Base-by-base conservation (phyloP, 2,797 vertebrate species). In the Carcharodon carcharias region DNA sequence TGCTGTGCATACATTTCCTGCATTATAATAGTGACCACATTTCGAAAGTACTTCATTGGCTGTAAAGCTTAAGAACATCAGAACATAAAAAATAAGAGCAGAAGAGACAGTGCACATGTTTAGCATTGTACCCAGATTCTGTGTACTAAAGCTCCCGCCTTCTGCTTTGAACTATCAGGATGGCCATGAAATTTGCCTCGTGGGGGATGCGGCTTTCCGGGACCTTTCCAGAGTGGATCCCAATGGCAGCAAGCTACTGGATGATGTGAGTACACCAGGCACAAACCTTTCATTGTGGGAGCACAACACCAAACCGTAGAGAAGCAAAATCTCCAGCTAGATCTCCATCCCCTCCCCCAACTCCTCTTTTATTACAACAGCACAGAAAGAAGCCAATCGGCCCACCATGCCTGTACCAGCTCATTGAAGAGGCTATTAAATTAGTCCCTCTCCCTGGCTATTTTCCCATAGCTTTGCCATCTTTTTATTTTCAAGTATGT, bases 101-200 rank as follows among this genome's bases (percentile, higher is more conserved):
- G 63, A 16, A 65, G 63, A 50, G 45, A 50, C 45, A 50, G 45
- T 50, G 45, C 45, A 1, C 45, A 71, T 63, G 71, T 26, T 54
- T 87, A 92, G 1, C 0, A 4, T 0, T 0, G 21, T 6, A 35
- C 35, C 1, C 58, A 18, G 56, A 40, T n/a, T 35, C 58, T 93
- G 63, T 61, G 31, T 6, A 91, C 2, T 91, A 6, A 2, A 1
- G n/a, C 0, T 61, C 4, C 31, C 45, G 45, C 5, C 77, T 96
- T 58, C 71, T 88, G 67, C 58, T n/a, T 9, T 6, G 35, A 96
- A 97, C 26, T 96, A 97, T 82, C 89, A 99, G 99, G 99, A 99
- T 45, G 98, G 98, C 96, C 99, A 99, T 97, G 99, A 99, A 97
- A 99, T 99, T 97, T 99, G 99, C 96, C 99, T 99, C 97, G 99